Evolutionary conservation across 53 echinoderm and acorn worm genomes (phyloP).

Genomic region (Antedon mediterranea): DNA sequence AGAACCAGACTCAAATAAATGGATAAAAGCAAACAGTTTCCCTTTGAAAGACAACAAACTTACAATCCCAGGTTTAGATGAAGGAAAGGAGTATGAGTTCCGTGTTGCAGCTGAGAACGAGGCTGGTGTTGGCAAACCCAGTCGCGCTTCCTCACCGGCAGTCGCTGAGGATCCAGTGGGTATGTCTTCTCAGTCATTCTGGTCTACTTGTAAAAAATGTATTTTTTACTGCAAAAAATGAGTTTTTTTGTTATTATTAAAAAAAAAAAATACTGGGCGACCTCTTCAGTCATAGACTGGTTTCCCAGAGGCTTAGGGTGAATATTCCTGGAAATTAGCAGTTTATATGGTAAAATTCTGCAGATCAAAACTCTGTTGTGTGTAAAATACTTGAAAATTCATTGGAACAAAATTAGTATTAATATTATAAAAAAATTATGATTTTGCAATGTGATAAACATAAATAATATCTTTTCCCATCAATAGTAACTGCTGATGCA

Average conservation of each 20-base stretch:
- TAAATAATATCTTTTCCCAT: background rate
- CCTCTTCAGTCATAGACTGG: too few species aligned
- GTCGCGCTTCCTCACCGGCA: constrained; percentile 45
- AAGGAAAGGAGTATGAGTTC: constrained; percentile 93
- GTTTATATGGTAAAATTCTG: too few species aligned
- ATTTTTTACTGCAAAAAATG: too few species aligned
- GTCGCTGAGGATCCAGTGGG: constrained; percentile 71
- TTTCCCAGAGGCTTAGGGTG: too few species aligned
- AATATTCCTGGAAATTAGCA: too few species aligned
- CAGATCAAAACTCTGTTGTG: too few species aligned
- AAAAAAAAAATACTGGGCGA: too few species aligned
- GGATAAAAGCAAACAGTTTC: constrained; percentile 59
- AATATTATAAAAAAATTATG: too few species aligned
- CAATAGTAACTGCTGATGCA: constrained; percentile 74
- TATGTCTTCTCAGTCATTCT: constrained; percentile 22
- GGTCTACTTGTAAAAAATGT: too few species aligned
- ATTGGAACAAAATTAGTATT: too few species aligned
- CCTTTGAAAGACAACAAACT: constrained; percentile 38
- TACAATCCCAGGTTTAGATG: constrained; percentile 55
- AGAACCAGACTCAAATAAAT: constrained; percentile 43
- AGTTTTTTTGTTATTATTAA: too few species aligned
- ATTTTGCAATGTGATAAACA: background rate
- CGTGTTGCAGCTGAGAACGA: constrained; percentile 72
- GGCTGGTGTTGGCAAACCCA: constrained; percentile 90
- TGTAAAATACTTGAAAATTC: too few species aligned